Base-by-base conservation (phyloP, 2,113 vertebrate genomes). In the Grantiella picta region DNA sequence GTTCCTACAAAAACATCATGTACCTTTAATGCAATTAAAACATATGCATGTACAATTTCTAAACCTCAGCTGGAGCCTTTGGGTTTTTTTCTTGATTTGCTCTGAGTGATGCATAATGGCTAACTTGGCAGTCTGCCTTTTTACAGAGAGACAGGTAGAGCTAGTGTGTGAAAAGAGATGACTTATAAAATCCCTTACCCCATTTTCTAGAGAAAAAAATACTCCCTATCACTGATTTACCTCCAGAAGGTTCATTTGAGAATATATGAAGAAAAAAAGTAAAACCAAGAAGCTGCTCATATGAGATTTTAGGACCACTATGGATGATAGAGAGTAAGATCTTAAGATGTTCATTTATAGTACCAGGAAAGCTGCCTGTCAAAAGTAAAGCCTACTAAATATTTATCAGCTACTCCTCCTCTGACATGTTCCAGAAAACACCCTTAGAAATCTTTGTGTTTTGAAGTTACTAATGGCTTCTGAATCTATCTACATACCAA, bases 11-110 rank as follows among this genome's bases (percentile, higher is more conserved):
- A 52, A 83, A 81, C 72, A 47, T 56, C 63, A 11, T 8, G 33
- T 54, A 40, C 73, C 54, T 92, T 53, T 54, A 93, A 95, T 78
- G 63, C 88, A 90, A 89, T 88, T 80, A 96, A 95, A 96, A 66
- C 20, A 35, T 33, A 45, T 16, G 12, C 71, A 73, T 0, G 1
- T 86, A 71, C 60, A 56, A 68, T 82, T 92, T 89, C 83, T 90
- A 86, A 91, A 85, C 6, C 76, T 64, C 95, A 84, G 66, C 73
- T 35, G 38, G 35, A 17, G 52, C 60, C 92, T 81, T 35, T 5
- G 7, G 49, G 52, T 91, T 90, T 69, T 63, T 47, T 94, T 35
- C 44, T 60, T 52, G n/a, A 68, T 92, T 63, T 80, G 52, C 57
- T 15, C 35, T 86, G 60, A 59, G 40, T 68, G 21, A 65, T 60